phyloP scores from a whole-genome alignment of 2,113 vertebrate genomes.

The human region DNA sequence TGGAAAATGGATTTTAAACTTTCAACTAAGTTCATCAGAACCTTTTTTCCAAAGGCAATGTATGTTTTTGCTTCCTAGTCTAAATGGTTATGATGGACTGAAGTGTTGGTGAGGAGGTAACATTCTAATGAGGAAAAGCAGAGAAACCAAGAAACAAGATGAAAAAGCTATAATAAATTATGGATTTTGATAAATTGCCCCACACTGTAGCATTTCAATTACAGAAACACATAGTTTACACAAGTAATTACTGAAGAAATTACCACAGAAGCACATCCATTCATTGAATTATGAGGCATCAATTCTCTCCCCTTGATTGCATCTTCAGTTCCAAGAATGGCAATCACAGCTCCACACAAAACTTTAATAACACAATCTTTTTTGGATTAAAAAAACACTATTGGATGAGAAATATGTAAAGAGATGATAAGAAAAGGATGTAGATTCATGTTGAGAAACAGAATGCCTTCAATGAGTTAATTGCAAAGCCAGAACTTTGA shows the following conservation, averaged over 20 bases:
- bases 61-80: not conserved
- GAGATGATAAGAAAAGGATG: conserved; percentile 42
- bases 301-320: conserved; percentile 80
- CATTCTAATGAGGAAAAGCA: conserved; percentile 53
- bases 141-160: conserved; percentile 58
- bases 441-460: conserved; percentile 27
- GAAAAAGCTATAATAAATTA: conserved; percentile 75
- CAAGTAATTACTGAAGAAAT: conserved; percentile 80
- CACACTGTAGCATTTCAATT: conserved; percentile 77
- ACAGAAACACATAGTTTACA: conserved; percentile 80
- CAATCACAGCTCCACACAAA: conserved; percentile 72
- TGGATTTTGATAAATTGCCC: conserved; percentile 79
- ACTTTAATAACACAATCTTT: conserved; percentile 69
- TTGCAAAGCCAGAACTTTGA: not conserved
- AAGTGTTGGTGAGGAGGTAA: not conserved
- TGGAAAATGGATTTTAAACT: conserved; percentile 59
- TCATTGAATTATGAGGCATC: conserved; percentile 79
- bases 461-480: conserved; percentile 6
- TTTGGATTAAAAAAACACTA: conserved; percentile 50
- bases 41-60: not conserved
- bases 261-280: conserved; percentile 72
- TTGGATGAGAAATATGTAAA: conserved; percentile 23
- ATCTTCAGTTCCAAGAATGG: conserved; percentile 73
- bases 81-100: not conserved
- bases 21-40: not conserved